These are phyloP conservation scores for Tipula vernalis DNA, from an alignment of 2,888 invertebrate genomes.

Conservation along the genomic window DNA sequence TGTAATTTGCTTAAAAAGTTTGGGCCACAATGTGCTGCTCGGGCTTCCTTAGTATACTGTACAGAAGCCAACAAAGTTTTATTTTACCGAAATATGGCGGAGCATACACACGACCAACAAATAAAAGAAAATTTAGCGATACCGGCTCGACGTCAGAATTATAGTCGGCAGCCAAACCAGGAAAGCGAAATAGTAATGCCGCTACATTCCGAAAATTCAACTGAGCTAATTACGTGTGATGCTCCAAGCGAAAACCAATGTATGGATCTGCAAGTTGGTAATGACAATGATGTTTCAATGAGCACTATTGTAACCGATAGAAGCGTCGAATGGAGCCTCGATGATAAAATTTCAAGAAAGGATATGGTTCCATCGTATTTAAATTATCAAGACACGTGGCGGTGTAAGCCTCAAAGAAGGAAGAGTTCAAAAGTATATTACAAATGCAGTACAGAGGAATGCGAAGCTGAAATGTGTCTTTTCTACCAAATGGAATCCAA, in stretches of 20 bases:
- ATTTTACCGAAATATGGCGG: not conserved
- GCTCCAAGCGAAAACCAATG: not conserved
- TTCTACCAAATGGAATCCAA: not conserved
- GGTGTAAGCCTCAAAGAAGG: not conserved
- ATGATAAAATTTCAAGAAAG: not conserved
- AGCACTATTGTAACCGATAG: too few relatives aligned
- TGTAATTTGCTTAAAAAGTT: not conserved
- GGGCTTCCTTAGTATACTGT: not conserved
- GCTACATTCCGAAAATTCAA: not conserved
- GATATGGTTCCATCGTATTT: not conserved
- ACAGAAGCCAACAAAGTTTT: not conserved
- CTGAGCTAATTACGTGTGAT: not conserved
- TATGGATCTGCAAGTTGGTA: not conserved
- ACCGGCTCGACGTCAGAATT: not conserved
- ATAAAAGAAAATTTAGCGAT: not conserved
- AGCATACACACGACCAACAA: not conserved
- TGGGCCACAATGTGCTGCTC: not conserved
- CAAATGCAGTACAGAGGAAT: not conserved
- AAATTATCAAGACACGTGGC: not conserved
- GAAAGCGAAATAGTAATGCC: not conserved
- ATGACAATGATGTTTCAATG: not conserved
- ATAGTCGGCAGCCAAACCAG: not conserved
- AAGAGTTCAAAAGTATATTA: not conserved
- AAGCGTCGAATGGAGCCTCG: not conserved
- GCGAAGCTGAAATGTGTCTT: not conserved